These are phyloP conservation scores for Eleginops maclovinus DNA, from an alignment of 2,113 vertebrate species.

Conservation along the genomic window DNA sequence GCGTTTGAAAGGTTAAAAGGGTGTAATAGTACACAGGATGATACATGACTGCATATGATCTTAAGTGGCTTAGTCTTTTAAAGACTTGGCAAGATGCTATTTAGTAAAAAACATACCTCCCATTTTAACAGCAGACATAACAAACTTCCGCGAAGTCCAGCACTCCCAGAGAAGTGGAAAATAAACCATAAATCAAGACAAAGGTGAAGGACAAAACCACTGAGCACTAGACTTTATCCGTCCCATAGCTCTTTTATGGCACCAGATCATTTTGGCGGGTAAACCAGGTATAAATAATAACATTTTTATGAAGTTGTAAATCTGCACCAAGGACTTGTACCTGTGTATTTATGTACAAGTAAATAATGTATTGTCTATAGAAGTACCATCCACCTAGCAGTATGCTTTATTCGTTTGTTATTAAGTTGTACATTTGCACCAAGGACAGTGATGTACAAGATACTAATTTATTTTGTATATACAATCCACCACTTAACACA, in stretches of 20 bases:
- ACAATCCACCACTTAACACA: constrained; percentile 32
- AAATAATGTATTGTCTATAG: neutral
- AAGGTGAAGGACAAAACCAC: neutral
- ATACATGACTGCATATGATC: constrained; percentile 11
- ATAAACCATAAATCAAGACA: constrained; percentile 37
- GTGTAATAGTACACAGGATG: neutral
- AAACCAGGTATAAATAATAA: neutral
- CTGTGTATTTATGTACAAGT: neutral
- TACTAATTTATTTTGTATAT: constrained; percentile 4
- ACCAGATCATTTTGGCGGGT: neutral
- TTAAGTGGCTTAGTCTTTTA: constrained; percentile 6
- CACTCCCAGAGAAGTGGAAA: constrained; percentile 42
- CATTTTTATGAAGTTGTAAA: neutral
- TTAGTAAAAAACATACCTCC: constrained; percentile 22
- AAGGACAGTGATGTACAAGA: neutral
- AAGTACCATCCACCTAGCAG: constrained; percentile 15
- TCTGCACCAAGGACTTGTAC: neutral
- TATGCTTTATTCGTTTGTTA: neutral
- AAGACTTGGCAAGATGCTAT: constrained; percentile 30
- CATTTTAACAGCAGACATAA: constrained; percentile 21
- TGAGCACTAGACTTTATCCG: constrained; percentile 5
- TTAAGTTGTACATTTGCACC: neutral
- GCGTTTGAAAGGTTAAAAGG: neutral
- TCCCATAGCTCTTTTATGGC: neutral
- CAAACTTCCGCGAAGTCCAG: constrained; percentile 8